These are phyloP conservation scores for Trichopoda pennipes DNA, from an alignment of 2,888 invertebrate species.

Conservation along the genomic window DNA sequence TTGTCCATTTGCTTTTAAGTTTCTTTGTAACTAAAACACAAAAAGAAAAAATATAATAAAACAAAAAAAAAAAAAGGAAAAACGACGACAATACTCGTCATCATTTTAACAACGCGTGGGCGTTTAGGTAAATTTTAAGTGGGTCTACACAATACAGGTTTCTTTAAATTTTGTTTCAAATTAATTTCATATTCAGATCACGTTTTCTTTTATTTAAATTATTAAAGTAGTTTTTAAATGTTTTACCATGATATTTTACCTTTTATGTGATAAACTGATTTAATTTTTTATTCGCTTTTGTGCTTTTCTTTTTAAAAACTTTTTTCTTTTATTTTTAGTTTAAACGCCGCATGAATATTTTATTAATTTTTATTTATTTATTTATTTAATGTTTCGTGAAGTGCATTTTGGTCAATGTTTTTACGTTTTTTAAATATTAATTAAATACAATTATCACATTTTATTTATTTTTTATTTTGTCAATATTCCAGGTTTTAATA, in stretches of 20 bases:
- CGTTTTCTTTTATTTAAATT: slow-evolving; percentile 56
- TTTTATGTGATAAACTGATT: slow-evolving; percentile 57
- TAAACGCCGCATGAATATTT: slow-evolving; percentile 57
- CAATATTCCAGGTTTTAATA: slow-evolving; percentile 17
- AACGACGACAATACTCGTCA: slow-evolving; percentile 1
- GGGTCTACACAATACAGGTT: slow-evolving; percentile 12
- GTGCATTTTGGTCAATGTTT: slow-evolving; percentile 65
- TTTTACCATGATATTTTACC: slow-evolving; percentile 55
- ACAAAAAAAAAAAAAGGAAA: not conserved
- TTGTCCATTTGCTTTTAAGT: not conserved
- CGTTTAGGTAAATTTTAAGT: slow-evolving; percentile 30
- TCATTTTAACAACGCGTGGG: slow-evolving; percentile 42
- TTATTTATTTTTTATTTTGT: slow-evolving; percentile 15
- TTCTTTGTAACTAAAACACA: not conserved
- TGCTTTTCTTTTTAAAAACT: slow-evolving; percentile 8
- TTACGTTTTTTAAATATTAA: slow-evolving; percentile 66
- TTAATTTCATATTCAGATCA: slow-evolving; percentile 55
- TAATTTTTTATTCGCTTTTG: slow-evolving; percentile 57
- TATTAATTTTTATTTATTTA: slow-evolving; percentile 28
- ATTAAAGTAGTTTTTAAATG: slow-evolving; percentile 59
- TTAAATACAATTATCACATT: slow-evolving; percentile 62
- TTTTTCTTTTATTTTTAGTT: slow-evolving; percentile 30
- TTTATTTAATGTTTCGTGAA: slow-evolving; percentile 38
- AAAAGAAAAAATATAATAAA: not conserved
- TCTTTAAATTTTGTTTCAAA: slow-evolving; percentile 6